These are phyloP conservation scores for Bellardia bayeri DNA, from an alignment of 2,888 invertebrate genomes.

Conservation along the genomic window DNA sequence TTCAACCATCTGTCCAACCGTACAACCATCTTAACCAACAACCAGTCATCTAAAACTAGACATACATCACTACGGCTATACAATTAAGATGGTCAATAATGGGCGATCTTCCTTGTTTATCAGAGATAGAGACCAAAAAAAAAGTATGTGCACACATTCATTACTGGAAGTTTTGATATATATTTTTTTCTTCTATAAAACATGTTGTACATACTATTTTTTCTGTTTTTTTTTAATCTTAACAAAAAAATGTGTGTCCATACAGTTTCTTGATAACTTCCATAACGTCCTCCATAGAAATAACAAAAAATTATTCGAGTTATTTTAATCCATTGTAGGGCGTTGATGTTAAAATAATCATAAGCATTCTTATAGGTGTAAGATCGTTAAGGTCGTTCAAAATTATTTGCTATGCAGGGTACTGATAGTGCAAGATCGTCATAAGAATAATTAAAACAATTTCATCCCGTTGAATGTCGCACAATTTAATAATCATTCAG, in stretches of 20 bases:
- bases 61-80: slow-evolving; percentile 51
- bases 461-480: too few species aligned
- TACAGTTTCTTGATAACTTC: slow-evolving; percentile 62
- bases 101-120: slow-evolving; percentile 65
- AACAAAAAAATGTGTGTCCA: slow-evolving; percentile 51
- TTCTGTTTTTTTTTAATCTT: slow-evolving; percentile 1
- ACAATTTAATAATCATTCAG: too few species aligned
- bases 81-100: slow-evolving; percentile 68
- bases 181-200: slow-evolving; percentile 12
- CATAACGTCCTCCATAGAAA: slow-evolving; percentile 58
- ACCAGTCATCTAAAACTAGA: slow-evolving; percentile 43
- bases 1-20: slow-evolving; percentile 3
- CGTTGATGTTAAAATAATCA: not conserved
- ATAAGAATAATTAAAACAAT: too few species aligned
- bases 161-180: slow-evolving; percentile 4
- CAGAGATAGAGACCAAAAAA: not conserved
- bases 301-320: not conserved
- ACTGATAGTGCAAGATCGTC: too few species aligned
- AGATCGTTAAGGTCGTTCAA: too few species aligned
- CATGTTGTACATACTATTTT: slow-evolving; percentile 54
- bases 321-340: slow-evolving; percentile 33
- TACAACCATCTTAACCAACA: slow-evolving; percentile 18
- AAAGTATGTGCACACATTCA: not conserved
- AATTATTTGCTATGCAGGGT: too few species aligned
- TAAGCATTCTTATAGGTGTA: too few species aligned